A percentile compares a stretch with the other conserved stretches of the same genome.
These are phyloP conservation scores for Pristionchus exspectatus DNA, from an alignment of 2,888 invertebrate genomes.

Conservation along the genomic window DNA sequence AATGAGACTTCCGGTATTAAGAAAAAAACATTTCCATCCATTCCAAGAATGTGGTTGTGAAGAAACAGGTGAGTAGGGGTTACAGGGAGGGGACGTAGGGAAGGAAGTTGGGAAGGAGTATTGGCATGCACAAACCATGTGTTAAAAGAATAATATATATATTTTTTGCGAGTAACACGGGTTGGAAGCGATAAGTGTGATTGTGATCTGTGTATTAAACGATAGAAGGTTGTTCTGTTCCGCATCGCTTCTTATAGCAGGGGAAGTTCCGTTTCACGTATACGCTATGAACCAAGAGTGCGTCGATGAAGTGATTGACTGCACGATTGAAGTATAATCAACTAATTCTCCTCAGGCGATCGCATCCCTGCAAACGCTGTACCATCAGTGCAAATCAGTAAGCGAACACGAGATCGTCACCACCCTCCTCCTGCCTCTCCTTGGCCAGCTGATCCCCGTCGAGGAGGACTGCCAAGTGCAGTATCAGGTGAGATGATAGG, in stretches of 20 bases:
- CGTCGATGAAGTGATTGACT: too few relatives aligned
- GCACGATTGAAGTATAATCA: background rate
- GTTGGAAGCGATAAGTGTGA: background rate
- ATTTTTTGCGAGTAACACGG: background rate
- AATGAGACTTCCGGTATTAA: background rate
- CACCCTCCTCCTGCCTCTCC: constrained; percentile 59
- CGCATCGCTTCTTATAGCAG: background rate
- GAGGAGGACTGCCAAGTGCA: constrained; percentile 60
- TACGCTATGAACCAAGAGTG: too few relatives aligned
- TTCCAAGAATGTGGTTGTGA: too few relatives aligned
- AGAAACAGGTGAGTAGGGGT: too few relatives aligned
- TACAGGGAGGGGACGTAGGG: too few relatives aligned
- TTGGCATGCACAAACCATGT: too few relatives aligned
- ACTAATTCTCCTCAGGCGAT: constrained; percentile 58
- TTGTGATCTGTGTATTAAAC: background rate
- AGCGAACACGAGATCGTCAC: constrained; percentile 61
- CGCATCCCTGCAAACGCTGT: constrained; percentile 57
- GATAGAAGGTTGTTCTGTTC: background rate
- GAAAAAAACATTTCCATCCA: too few relatives aligned
- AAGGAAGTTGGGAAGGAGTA: too few relatives aligned
- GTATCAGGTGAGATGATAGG: constrained; percentile 58
- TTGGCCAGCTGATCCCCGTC: constrained; percentile 39
- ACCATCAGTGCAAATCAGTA: constrained; percentile 58
- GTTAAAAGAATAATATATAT: too few relatives aligned
- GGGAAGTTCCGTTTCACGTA: too few relatives aligned